Percentiles rank a stretch among this genome's conserved stretches.
Evolutionary conservation across 2,888 invertebrate species (phyloP).

Genomic region (Sympetrum striolatum): DNA sequence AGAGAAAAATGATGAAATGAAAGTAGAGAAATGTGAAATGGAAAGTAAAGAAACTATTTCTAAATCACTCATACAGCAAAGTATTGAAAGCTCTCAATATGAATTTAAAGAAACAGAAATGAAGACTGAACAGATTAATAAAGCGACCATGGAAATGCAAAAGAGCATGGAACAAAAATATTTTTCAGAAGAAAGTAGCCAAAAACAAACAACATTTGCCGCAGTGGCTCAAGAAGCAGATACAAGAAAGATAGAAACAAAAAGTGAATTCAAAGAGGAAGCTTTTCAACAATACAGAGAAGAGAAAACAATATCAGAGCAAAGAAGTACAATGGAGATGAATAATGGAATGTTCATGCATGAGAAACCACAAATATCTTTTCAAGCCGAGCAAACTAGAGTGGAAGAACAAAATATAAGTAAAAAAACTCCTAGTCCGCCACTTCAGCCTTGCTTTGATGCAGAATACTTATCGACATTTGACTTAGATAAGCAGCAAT

Average conservation of each 20-base stretch:
- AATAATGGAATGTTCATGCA: not conserved
- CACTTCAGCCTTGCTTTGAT: slow-evolving; percentile 6
- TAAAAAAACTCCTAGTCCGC: not conserved
- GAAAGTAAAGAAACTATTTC: not conserved
- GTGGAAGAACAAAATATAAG: not conserved
- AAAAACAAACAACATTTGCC: not conserved
- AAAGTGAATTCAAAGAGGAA: not conserved
- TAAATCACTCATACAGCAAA: not conserved
- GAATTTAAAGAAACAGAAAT: not conserved
- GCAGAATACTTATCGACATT: not conserved
- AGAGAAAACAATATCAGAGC: not conserved
- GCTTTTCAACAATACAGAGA: not conserved
- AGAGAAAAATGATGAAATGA: not conserved
- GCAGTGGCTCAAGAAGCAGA: not conserved
- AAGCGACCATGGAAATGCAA: not conserved
- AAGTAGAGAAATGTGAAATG: not conserved
- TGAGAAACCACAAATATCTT: not conserved
- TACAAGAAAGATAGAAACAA: not conserved
- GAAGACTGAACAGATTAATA: not conserved
- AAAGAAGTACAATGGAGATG: not conserved
- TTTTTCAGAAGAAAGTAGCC: not conserved
- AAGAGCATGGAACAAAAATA: not conserved
- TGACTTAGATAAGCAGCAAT: not conserved
- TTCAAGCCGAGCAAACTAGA: not conserved
- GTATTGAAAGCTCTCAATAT: not conserved